Percentiles rank a stretch among this genome's conserved stretches.
These are phyloP conservation scores for Accipiter virgatus DNA, from an alignment of 2,113 vertebrate genomes.

Conservation along the genomic window DNA sequence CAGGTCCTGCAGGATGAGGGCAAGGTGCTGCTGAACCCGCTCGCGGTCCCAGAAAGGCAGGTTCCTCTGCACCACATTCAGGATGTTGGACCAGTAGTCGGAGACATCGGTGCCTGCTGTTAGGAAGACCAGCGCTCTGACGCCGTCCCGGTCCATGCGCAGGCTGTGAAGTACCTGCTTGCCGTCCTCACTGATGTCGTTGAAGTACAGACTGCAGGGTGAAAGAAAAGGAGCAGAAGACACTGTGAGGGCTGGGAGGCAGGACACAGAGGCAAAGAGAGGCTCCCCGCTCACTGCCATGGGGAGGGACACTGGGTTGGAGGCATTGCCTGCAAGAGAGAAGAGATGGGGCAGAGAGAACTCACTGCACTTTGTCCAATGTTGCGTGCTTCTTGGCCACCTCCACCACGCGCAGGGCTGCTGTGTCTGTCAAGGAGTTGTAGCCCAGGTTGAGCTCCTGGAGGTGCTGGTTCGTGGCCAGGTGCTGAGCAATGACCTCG, in stretches of 20 bases:
- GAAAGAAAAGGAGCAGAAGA: neutral
- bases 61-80: conserved; percentile 83
- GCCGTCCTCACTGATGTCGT: conserved; percentile 87
- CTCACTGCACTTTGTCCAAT: conserved; percentile 85
- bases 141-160: conserved; percentile 62
- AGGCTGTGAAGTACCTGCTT: conserved; percentile 78
- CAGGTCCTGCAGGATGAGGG: conserved; percentile 86
- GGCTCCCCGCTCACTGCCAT: neutral
- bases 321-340: neutral
- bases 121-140: conserved; percentile 86
- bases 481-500: conserved; percentile 74
- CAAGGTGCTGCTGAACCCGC: conserved; percentile 82
- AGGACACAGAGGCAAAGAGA: neutral
- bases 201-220: conserved; percentile 87
- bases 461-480: conserved; percentile 76
- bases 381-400: conserved; percentile 83
- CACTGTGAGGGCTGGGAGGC: neutral
- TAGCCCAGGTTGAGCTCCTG: conserved; percentile 92
- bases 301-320: neutral
- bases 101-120: conserved; percentile 86
- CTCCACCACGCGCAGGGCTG: conserved; percentile 82
- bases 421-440: conserved; percentile 85
- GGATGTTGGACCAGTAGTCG: conserved; percentile 87
- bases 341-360: neutral
- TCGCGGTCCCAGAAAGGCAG: conserved; percentile 83